phyloP scores from a whole-genome alignment of 2,797 vertebrate genomes.

The Leptodactylus fallax region DNA sequence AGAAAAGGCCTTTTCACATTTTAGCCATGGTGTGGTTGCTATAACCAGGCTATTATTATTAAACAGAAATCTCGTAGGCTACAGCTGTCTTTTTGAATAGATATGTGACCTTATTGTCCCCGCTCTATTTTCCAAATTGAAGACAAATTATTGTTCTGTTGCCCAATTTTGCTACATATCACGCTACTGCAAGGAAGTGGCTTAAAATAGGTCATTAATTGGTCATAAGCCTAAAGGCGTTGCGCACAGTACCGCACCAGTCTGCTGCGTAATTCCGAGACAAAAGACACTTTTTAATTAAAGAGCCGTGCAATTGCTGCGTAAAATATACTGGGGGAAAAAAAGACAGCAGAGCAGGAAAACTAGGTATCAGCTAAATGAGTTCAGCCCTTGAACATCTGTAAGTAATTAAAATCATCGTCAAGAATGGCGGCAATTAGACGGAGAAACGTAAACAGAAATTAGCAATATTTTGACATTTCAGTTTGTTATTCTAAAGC shows the following conservation, averaged over 20 bases:
- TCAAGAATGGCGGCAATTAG: constrained; percentile 52
- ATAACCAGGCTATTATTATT: constrained; percentile 79
- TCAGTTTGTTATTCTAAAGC: constrained; percentile 31
- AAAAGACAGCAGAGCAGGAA: background rate
- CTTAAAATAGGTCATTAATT: constrained; percentile 66
- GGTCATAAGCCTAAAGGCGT: constrained; percentile 59
- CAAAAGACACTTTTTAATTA: constrained; percentile 55
- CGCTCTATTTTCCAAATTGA: constrained; percentile 68
- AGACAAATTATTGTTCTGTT: constrained; percentile 69
- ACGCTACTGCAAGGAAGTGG: constrained; percentile 66
- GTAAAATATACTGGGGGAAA: constrained; percentile 20
- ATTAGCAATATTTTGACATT: constrained; percentile 58
- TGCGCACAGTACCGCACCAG: background rate
- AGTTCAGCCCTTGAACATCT: constrained; percentile 56
- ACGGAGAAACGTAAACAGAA: constrained; percentile 49
- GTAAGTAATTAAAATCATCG: constrained; percentile 53
- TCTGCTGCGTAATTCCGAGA: constrained; percentile 31
- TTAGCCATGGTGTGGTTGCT: constrained; percentile 75
- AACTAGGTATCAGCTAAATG: constrained; percentile 41
- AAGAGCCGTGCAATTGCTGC: constrained; percentile 19
- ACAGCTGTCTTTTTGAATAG: constrained; percentile 75
- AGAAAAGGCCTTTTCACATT: constrained; percentile 80
- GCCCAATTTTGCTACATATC: constrained; percentile 72
- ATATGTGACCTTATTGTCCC: constrained; percentile 67
- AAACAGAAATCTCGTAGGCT: constrained; percentile 77